These are phyloP conservation scores for Dendrocincla fuliginosa DNA, from an alignment of 2,797 vertebrate species.

Conservation along the genomic window DNA sequence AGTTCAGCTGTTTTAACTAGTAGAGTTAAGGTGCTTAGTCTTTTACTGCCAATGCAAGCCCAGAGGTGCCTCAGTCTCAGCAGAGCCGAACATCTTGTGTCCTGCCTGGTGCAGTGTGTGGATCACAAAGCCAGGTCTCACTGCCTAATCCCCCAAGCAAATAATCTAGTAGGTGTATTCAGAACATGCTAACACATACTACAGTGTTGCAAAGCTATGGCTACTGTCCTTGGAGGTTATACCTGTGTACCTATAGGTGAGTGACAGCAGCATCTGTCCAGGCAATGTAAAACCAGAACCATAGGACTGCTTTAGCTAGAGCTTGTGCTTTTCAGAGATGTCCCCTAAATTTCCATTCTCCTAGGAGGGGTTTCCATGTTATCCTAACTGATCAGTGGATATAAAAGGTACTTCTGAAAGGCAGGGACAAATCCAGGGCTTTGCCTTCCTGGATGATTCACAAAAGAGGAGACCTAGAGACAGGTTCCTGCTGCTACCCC, in stretches of 20 bases:
- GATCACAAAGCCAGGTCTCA: rapidly evolving
- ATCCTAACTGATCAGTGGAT: background rate
- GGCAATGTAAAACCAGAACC: background rate
- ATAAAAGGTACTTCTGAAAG: background rate
- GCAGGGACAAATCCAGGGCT: background rate
- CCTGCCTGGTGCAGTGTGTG: rapidly evolving
- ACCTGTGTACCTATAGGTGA: background rate
- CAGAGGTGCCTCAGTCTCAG: background rate
- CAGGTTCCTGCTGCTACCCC: background rate
- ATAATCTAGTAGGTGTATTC: background rate
- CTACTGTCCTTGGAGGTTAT: background rate
- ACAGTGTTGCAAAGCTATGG: background rate
- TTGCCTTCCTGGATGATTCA: background rate
- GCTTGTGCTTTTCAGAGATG: background rate
- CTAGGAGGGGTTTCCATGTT: background rate
- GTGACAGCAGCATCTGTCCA: background rate
- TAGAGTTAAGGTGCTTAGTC: background rate
- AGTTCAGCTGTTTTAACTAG: background rate
- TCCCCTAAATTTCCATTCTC: background rate
- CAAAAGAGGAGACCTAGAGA: background rate
- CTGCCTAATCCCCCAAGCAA: background rate
- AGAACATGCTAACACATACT: rapidly evolving
- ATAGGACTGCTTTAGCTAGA: background rate
- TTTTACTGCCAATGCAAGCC: rapidly evolving
- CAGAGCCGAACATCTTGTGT: background rate